Evolutionary conservation across 2,113 vertebrate genomes (phyloP), one percentile per base, ranked within the genome.

Genomic region (Siniperca chuatsi): DNA sequence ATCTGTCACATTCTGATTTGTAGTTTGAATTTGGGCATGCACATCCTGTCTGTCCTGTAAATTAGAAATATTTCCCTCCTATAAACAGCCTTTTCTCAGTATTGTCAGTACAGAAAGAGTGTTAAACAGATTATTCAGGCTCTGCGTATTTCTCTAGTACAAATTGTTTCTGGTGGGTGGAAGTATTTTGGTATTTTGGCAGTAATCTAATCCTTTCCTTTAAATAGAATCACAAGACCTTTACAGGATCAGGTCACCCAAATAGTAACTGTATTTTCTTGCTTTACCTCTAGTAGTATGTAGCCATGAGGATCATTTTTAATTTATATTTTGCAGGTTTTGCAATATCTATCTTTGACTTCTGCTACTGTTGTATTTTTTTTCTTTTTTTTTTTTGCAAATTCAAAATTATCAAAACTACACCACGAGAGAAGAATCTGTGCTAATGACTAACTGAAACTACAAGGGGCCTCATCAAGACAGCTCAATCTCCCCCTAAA

Each of bases 171-270:
- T 52, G 65, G 33, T 76, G 52, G 33, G 23, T 44, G 42, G 50
- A 60, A 25, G 7, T 40, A 29, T 66, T 33, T 46, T 65, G 40
- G 66, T 40, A 29, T 66, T 33, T 46, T 65, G 40, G 66, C 74
- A 67, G 35, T 37, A 69, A n/a, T 74, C 50, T n/a, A 72, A 73
- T 73, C 33, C 8, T 35, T 33, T 9, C 2, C n/a, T 64, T 57
- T 11, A 57, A 62, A 67, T 67, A 12, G 2, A 66, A 4, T 37
- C 11, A 62, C 35, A 23, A 18, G 40, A 71, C 6, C n/a, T 70
- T 85, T 62, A 42, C 62, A 87, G 42, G 75, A 64, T 80, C 64
- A 67, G 23, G 46, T 81, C 78, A 48, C 29, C 57, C 10, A 7
- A 66, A 74, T 11, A n/a, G 18, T n/a, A n/a, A 33, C 23, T 50